These are phyloP conservation scores for Glaucidium brasilianum DNA, from an alignment of 2,113 vertebrate genomes.

Conservation along the genomic window DNA sequence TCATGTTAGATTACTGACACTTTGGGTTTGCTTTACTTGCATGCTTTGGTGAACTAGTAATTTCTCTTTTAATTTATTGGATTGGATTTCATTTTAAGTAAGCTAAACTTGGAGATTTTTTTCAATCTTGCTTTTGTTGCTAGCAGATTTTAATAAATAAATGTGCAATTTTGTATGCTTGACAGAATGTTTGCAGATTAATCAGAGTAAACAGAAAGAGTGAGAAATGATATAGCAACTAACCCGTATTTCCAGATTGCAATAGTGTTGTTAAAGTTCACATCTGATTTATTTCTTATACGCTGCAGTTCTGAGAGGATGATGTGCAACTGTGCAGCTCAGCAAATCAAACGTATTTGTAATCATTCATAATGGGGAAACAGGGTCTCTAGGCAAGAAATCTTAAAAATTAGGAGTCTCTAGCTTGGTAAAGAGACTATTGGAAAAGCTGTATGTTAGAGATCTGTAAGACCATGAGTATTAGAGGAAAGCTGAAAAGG, in stretches of 20 bases:
- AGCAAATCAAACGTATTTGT: neutral
- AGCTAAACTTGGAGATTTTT: conserved; percentile 28
- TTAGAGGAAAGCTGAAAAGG: neutral
- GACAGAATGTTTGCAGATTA: conserved; percentile 6
- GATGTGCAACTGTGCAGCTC: neutral
- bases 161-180: neutral
- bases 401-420: neutral
- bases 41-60: neutral
- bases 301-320: neutral
- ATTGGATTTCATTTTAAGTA: conserved; percentile 12
- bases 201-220: neutral
- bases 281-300: neutral
- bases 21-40: neutral
- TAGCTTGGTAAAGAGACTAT: neutral
- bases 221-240: neutral
- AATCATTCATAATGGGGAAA: neutral
- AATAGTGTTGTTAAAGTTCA: neutral
- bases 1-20: neutral
- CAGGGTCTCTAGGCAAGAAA: neutral
- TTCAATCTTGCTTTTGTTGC: conserved; percentile 7
- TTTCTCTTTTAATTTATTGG: neutral
- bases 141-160: conserved; percentile 62
- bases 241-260: neutral
- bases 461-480: neutral
- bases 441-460: neutral